Conservation (phyloP, 2,797 vertebrate species). For the Aeoliscus strigatus region DNA sequence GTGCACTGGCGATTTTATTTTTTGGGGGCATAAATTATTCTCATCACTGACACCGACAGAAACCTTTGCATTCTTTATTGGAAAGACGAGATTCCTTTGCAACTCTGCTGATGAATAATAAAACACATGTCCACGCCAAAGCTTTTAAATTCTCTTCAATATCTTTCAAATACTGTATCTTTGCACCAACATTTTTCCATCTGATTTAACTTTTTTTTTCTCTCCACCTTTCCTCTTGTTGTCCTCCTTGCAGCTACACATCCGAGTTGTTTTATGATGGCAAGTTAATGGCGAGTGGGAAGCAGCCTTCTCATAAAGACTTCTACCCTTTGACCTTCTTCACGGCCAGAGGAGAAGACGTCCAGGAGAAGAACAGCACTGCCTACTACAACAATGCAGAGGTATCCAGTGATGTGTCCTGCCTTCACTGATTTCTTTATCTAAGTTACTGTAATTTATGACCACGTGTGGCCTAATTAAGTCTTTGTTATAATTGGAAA, state of each 20-base stretch:
- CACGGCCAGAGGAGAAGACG: conserved; percentile 96
- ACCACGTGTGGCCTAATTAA: not conserved
- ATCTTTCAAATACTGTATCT: not conserved
- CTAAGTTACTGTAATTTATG: no score
- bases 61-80: no score
- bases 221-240: no score
- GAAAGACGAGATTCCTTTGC: not conserved
- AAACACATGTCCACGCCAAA: not conserved
- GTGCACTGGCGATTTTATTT: no score
- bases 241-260: conserved; percentile 95
- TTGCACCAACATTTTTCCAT: not conserved
- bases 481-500: conserved; percentile 17
- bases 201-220: not conserved
- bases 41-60: no score
- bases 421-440: no score
- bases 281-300: conserved; percentile 98
- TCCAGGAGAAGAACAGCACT: conserved; percentile 98
- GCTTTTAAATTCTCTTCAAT: not conserved
- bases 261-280: conserved; percentile 99
- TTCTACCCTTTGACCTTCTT: conserved; percentile 99
- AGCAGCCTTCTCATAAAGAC: conserved; percentile 97
- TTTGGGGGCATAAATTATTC: no score
- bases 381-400: conserved; percentile 99
- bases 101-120: not conserved
- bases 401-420: no score